Conservation (phyloP, 2,888 invertebrate genomes). For the Bombylius discolor region DNA sequence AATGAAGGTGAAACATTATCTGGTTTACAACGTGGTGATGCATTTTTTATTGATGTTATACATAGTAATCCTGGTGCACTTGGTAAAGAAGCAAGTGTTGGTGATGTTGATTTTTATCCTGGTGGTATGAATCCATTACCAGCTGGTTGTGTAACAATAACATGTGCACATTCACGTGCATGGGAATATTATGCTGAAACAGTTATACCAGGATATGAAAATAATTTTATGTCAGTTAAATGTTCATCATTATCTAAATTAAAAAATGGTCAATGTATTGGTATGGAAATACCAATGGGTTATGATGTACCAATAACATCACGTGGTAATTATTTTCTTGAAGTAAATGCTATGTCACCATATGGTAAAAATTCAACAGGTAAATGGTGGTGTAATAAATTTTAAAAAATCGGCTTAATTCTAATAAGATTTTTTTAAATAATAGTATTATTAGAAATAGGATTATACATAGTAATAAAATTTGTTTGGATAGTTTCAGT, state of each 20-base stretch:
- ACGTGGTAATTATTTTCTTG: slow-evolving; percentile 32
- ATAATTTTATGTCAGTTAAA: slow-evolving; percentile 22
- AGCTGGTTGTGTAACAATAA: slow-evolving; percentile 23
- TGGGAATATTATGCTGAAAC: slow-evolving; percentile 28
- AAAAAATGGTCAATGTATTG: slow-evolving; percentile 23
- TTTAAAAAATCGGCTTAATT: too few relatives aligned
- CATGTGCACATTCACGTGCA: slow-evolving; percentile 27
- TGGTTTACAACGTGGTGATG: slow-evolving; percentile 27
- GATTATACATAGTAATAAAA: too few relatives aligned
- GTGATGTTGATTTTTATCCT: slow-evolving; percentile 31
- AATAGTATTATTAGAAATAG: too few relatives aligned
- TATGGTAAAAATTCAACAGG: slow-evolving; percentile 19
- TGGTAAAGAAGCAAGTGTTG: slow-evolving; percentile 25
- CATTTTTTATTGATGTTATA: slow-evolving; percentile 28
- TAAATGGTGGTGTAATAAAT: too few relatives aligned
- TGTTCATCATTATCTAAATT: slow-evolving; percentile 24
- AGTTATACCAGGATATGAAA: slow-evolving; percentile 24
- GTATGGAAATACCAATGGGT: slow-evolving; percentile 26
- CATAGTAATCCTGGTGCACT: slow-evolving; percentile 29
- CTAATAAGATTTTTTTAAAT: too few relatives aligned
- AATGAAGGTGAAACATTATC: slow-evolving; percentile 24
- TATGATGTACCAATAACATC: slow-evolving; percentile 20
- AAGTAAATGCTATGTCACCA: slow-evolving; percentile 22
- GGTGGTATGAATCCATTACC: slow-evolving; percentile 26
- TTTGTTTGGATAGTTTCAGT: too few relatives aligned